Evolutionary conservation across 2,113 vertebrate species (phyloP).

Genomic region (Chaetura pelagica): DNA sequence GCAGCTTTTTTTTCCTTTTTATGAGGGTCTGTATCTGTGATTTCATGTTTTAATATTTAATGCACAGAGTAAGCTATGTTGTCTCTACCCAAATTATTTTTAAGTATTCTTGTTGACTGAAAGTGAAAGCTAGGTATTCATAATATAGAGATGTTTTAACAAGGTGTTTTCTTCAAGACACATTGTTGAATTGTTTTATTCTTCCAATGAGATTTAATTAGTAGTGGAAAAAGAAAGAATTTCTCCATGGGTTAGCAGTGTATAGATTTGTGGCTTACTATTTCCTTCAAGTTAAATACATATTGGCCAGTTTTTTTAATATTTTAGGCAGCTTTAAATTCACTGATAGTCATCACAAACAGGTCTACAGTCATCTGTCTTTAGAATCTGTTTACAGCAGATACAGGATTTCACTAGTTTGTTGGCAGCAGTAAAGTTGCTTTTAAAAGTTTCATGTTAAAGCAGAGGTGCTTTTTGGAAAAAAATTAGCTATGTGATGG

Average conservation of each 20-base stretch:
- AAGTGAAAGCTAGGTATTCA: neutral
- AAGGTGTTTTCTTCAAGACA: neutral
- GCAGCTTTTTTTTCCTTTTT: neutral
- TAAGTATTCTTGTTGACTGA: neutral
- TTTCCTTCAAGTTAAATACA: neutral
- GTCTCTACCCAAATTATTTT: neutral
- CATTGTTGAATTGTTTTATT: neutral
- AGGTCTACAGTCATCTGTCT: neutral
- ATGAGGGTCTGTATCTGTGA: neutral
- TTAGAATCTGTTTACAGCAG: neutral
- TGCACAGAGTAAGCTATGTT: neutral
- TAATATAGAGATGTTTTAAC: neutral
- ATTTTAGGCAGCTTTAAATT: neutral
- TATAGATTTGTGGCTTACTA: neutral
- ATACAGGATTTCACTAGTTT: neutral
- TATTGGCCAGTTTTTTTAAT: accelerated
- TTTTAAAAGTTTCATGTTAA: conserved; percentile 2
- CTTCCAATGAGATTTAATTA: neutral
- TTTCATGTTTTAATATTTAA: neutral
- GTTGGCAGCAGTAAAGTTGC: neutral
- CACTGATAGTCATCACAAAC: neutral
- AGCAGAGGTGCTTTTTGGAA: neutral
- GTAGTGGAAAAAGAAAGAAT: neutral
- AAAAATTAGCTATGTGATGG: neutral
- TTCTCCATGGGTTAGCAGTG: neutral